A percentile compares a stretch with the other conserved stretches of the same genome.
phyloP scores from a whole-genome alignment of 2,888 invertebrate genomes.

The Parochlus steinenii region DNA sequence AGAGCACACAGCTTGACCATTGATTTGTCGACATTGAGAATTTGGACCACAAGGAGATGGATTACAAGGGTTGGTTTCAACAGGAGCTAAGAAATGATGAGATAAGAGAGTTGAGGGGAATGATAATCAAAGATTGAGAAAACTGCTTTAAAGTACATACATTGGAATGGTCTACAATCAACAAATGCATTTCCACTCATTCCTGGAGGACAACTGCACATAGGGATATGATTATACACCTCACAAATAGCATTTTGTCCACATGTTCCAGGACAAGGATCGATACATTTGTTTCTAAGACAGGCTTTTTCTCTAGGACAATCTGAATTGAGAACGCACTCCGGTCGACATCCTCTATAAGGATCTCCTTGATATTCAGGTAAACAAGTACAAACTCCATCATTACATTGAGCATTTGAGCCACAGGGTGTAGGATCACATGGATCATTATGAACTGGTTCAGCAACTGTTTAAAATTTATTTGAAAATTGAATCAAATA shows the following conservation, averaged over 20 bases:
- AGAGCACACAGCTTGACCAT: slow-evolving; percentile 48
- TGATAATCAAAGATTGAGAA: too few relatives aligned
- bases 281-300: slow-evolving; percentile 49
- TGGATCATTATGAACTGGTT: slow-evolving; percentile 32
- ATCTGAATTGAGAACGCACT: slow-evolving; percentile 51
- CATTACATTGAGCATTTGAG: slow-evolving; percentile 48
- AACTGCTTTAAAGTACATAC: too few relatives aligned
- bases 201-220: slow-evolving; percentile 39
- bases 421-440: slow-evolving; percentile 59
- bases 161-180: slow-evolving; percentile 40
- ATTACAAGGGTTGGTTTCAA: slow-evolving; percentile 48
- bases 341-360: slow-evolving; percentile 49
- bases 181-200: slow-evolving; percentile 47
- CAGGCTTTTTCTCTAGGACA: slow-evolving; percentile 50
- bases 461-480: slow-evolving; percentile 7
- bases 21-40: slow-evolving; percentile 41
- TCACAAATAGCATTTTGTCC: slow-evolving; percentile 51
- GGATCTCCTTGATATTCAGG: slow-evolving; percentile 52
- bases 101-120: too few relatives aligned
- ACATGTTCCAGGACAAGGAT: slow-evolving; percentile 59
- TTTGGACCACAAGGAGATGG: slow-evolving; percentile 53
- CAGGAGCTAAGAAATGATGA: too few relatives aligned
- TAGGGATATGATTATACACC: slow-evolving; percentile 58
- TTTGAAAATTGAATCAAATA: slow-evolving; percentile 19
- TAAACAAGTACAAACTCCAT: slow-evolving; percentile 50